Conservation (phyloP, 1,140 invertebrate genomes). For the Micrasema longulum region DNA sequence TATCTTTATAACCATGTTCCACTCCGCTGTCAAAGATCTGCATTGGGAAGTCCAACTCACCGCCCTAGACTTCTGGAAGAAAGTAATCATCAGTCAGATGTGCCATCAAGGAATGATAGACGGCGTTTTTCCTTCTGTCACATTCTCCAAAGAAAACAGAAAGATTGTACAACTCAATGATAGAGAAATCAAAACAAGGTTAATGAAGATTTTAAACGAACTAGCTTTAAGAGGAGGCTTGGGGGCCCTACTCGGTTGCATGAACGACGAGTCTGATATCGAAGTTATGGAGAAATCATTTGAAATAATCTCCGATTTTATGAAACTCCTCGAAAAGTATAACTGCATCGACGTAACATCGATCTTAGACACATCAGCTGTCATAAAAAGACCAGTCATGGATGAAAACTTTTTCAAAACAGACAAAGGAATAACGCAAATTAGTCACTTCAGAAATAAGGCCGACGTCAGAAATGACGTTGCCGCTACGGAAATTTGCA, state of each 20-base stretch:
- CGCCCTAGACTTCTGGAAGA: constrained; percentile 77
- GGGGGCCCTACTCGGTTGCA: constrained; percentile 72
- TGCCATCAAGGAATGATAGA: constrained; percentile 84
- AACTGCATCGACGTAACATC: constrained; percentile 64
- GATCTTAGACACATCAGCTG: constrained; percentile 59
- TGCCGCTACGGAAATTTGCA: constrained; percentile 52
- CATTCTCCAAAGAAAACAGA: constrained; percentile 80
- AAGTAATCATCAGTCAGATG: constrained; percentile 74
- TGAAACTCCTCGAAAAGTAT: constrained; percentile 70
- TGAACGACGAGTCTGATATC: constrained; percentile 78
- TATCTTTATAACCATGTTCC: constrained; percentile 67
- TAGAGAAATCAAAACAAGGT: constrained; percentile 73
- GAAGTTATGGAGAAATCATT: constrained; percentile 75
- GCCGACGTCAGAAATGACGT: constrained; percentile 62
- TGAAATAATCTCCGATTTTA: constrained; percentile 69
- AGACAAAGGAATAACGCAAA: constrained; percentile 47
- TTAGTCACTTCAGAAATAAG: constrained; percentile 47
- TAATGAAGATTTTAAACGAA: constrained; percentile 75
- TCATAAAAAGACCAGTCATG: constrained; percentile 58
- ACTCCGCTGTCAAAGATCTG: constrained; percentile 75
- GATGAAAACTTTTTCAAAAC: constrained; percentile 46
- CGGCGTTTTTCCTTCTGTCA: constrained; percentile 79
- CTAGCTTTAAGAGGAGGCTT: constrained; percentile 75
- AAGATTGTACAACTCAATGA: constrained; percentile 81
- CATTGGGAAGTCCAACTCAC: constrained; percentile 84